These are phyloP conservation scores for Scaptomyza flava DNA, from an alignment of 2,888 invertebrate species.

Conservation along the genomic window DNA sequence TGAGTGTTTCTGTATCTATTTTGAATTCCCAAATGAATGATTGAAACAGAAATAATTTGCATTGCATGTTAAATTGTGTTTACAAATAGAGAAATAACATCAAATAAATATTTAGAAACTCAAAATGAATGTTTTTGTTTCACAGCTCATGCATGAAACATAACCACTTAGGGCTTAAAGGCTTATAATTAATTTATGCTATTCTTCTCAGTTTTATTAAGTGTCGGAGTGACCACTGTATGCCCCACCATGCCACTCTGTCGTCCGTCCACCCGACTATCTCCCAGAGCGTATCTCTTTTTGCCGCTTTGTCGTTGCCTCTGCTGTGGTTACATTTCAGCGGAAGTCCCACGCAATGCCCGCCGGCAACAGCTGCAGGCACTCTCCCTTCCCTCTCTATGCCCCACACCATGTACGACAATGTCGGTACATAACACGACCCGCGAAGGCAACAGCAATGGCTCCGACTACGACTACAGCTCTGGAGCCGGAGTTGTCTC, in stretches of 20 bases:
- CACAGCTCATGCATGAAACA: neutral
- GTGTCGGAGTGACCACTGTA: conserved; percentile 10
- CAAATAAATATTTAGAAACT: neutral
- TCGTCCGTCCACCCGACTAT: conserved; percentile 18
- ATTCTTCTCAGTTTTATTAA: neutral
- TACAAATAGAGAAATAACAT: neutral
- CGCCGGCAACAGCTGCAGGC: conserved; percentile 75
- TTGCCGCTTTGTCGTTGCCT: conserved; percentile 36
- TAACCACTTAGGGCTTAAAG: neutral
- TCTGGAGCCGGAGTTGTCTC: conserved; percentile 8
- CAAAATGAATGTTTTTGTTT: neutral
- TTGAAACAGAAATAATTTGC: neutral
- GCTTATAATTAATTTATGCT: conserved; percentile 13
- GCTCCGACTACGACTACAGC: conserved; percentile 18
- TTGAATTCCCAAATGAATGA: neutral
- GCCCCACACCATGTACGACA: conserved; percentile 66
- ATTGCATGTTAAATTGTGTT: neutral
- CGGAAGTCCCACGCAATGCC: conserved; percentile 78
- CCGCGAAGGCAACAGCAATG: conserved; percentile 53
- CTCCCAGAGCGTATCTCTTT: conserved; percentile 42
- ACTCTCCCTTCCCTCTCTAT: neutral
- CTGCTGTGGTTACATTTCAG: conserved; percentile 78
- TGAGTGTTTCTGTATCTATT: neutral
- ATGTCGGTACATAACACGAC: conserved; percentile 77
- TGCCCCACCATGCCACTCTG: conserved; percentile 21